Conservation (phyloP, 2,797 vertebrate genomes). For the Microctenopoma stevenorrisi region DNA sequence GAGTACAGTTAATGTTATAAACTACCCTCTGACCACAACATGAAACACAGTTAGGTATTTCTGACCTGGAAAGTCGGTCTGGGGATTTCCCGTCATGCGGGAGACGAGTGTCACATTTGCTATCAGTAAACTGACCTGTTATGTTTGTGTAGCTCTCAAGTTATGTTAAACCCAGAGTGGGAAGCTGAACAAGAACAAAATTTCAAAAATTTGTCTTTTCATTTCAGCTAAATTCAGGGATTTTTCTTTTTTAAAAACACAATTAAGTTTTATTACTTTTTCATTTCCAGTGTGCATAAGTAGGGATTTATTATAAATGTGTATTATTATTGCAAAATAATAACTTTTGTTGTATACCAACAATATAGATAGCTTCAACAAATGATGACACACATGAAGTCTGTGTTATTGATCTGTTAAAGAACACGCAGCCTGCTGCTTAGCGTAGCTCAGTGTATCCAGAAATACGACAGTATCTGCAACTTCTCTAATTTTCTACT, state of each 20-base stretch:
- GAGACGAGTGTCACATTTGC: conserved; percentile 37
- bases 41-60: conserved; percentile 40
- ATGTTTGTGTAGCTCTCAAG: conserved; percentile 18
- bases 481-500: too few relatives aligned
- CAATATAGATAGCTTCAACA: background rate
- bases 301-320: background rate
- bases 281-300: background rate
- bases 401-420: background rate
- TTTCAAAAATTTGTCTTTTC: background rate
- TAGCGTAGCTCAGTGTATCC: background rate
- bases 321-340: background rate
- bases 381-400: background rate
- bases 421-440: background rate
- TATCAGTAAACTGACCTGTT: conserved; percentile 11
- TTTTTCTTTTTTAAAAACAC: background rate
- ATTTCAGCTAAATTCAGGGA: background rate
- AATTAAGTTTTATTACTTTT: background rate
- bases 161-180: background rate
- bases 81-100: conserved; percentile 27
- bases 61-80: conserved; percentile 7
- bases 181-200: conserved; percentile 1
- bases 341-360: background rate
- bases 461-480: background rate
- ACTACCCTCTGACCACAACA: background rate
- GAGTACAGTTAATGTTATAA: background rate